Percentiles rank a stretch among this genome's conserved stretches.
phyloP scores from a whole-genome alignment of 2,113 vertebrate species.

The Desmodus rotundus region DNA sequence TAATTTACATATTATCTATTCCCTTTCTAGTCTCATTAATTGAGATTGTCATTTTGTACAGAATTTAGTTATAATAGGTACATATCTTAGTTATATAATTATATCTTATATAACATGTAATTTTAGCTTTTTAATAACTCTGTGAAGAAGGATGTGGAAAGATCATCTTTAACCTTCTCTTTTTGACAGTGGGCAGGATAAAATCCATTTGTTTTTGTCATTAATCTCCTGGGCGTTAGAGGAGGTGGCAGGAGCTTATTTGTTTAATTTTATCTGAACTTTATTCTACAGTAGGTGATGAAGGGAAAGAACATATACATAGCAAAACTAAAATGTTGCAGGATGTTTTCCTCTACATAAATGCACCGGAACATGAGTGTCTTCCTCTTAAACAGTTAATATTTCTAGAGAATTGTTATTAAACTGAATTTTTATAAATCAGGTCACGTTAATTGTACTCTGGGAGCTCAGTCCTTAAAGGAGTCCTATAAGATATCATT shows the following conservation, averaged over 20 bases:
- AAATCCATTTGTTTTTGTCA: not conserved
- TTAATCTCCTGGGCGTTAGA: not conserved
- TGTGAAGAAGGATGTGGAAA: not conserved
- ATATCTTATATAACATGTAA: not conserved
- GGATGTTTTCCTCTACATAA: not conserved
- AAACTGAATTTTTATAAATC: too few species aligned
- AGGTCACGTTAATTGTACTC: not conserved
- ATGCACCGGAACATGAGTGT: not conserved
- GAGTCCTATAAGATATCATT: not conserved
- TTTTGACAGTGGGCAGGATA: not conserved
- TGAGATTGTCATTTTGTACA: not conserved
- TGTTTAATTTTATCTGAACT: not conserved
- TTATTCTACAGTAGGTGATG: not conserved
- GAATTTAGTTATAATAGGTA: conserved; percentile 20
- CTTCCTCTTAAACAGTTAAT: not conserved
- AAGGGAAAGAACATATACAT: not conserved
- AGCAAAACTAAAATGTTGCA: not conserved
- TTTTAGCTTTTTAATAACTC: not conserved
- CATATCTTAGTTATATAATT: not conserved
- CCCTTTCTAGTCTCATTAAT: not conserved
- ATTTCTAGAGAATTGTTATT: not conserved
- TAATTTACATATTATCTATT: not conserved
- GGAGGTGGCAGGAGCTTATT: not conserved
- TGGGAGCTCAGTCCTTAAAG: not conserved
- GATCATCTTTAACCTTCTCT: not conserved